These are phyloP conservation scores for Otolemur crassicaudatus DNA, from an alignment of 2,797 vertebrate species.

Conservation along the genomic window DNA sequence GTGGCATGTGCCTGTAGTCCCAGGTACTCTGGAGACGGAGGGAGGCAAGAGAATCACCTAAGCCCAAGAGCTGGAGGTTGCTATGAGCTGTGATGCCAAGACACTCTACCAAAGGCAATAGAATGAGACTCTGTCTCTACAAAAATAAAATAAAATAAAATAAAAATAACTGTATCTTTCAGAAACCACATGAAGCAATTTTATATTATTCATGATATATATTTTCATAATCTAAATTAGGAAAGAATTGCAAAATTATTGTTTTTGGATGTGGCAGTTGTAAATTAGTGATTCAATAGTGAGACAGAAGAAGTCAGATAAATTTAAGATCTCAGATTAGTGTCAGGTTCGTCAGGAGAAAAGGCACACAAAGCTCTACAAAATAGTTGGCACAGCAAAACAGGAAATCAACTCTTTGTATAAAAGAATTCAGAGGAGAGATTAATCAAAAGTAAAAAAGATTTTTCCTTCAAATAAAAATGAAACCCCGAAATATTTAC, in stretches of 20 bases:
- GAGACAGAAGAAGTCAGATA: slow-evolving; percentile 37
- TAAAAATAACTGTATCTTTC: background rate
- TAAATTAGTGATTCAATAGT: slow-evolving; percentile 47
- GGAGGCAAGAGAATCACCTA: too few relatives aligned
- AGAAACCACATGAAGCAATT: background rate
- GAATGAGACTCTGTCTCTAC: too few relatives aligned
- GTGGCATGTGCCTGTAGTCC: too few relatives aligned
- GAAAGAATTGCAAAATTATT: slow-evolving; percentile 24
- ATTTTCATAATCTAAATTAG: slow-evolving; percentile 53
- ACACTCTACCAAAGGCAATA: too few relatives aligned
- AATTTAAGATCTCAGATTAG: slow-evolving; percentile 17
- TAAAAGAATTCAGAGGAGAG: slow-evolving; percentile 20
- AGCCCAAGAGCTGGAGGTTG: too few relatives aligned
- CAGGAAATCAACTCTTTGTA: background rate
- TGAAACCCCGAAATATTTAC: slow-evolving; percentile 34
- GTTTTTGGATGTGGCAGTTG: background rate
- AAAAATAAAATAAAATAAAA: background rate
- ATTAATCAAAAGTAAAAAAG: slow-evolving; percentile 39
- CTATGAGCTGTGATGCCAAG: too few relatives aligned
- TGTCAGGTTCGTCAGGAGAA: background rate
- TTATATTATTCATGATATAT: slow-evolving; percentile 37
- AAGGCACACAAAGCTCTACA: slow-evolving; percentile 6
- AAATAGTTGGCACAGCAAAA: slow-evolving; percentile 48
- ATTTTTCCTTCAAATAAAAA: slow-evolving; percentile 42
- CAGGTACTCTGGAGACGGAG: too few relatives aligned